Percentiles rank a stretch among this genome's conserved stretches.
These are phyloP conservation scores for Hirtodrosophila alboralis DNA, from an alignment of 2,888 invertebrate species.

Conservation along the genomic window DNA sequence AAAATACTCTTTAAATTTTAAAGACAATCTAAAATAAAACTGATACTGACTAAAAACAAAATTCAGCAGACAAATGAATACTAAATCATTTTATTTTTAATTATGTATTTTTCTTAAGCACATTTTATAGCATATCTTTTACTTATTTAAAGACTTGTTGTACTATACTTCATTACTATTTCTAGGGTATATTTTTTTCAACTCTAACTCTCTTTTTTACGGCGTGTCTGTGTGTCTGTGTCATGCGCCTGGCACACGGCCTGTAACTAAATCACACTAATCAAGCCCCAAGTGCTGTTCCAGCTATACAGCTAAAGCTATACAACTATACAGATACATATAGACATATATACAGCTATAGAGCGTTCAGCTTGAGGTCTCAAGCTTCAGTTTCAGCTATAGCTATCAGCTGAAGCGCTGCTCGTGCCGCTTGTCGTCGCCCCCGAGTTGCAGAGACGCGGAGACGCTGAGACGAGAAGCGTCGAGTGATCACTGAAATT, in stretches of 20 bases:
- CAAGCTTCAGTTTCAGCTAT: too few species aligned
- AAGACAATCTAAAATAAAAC: too few species aligned
- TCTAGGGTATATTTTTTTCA: slow-evolving; percentile 11
- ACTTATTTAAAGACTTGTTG: too few species aligned
- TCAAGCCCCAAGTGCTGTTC: slow-evolving; percentile 75
- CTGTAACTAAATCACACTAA: slow-evolving; percentile 79
- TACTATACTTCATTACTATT: background rate
- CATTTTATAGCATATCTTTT: too few species aligned
- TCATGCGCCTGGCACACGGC: slow-evolving; percentile 79
- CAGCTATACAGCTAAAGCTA: slow-evolving; percentile 26
- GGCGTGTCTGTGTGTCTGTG: slow-evolving; percentile 48
- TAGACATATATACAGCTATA: too few species aligned
- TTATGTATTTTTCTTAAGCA: too few species aligned
- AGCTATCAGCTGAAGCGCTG: slow-evolving; percentile 58
- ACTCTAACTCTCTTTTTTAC: background rate
- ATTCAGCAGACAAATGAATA: too few species aligned
- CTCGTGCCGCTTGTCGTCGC: slow-evolving; percentile 72
- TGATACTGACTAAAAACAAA: too few species aligned
- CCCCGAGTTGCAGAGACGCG: slow-evolving; percentile 51
- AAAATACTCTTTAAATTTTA: too few species aligned
- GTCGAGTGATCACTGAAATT: slow-evolving; percentile 70
- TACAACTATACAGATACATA: too few species aligned
- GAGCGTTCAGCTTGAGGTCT: slow-evolving; percentile 30
- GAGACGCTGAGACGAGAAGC: slow-evolving; percentile 30
- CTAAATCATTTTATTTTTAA: too few species aligned